Conservation (phyloP, 2,113 vertebrate species). For the Poeciliopsis occidentalis region DNA sequence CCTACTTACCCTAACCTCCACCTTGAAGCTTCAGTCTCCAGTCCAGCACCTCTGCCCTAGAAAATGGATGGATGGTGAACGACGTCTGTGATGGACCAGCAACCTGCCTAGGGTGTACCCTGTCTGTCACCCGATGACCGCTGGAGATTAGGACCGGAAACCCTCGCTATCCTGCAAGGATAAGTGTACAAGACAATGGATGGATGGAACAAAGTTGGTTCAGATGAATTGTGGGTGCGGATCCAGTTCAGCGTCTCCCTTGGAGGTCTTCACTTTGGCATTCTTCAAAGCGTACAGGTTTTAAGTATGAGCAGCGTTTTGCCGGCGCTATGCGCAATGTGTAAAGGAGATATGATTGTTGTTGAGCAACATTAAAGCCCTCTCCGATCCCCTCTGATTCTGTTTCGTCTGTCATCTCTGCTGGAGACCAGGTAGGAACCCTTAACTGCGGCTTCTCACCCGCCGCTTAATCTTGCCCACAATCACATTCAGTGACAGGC, state of each 20-base stretch:
- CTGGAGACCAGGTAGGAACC: slow-evolving; percentile 79
- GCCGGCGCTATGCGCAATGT: slow-evolving; percentile 48
- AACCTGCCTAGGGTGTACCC: too few relatives aligned
- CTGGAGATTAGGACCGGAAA: too few relatives aligned
- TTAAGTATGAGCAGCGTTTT: slow-evolving; percentile 35
- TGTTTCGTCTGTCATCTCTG: slow-evolving; percentile 66
- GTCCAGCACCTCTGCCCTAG: too few relatives aligned
- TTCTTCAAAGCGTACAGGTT: slow-evolving; percentile 50
- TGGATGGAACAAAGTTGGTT: background rate
- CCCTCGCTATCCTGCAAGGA: too few relatives aligned
- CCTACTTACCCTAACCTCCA: too few relatives aligned
- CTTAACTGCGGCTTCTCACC: slow-evolving; percentile 72
- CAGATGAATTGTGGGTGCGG: slow-evolving; percentile 20
- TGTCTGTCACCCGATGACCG: too few relatives aligned
- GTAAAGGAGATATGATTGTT: slow-evolving; percentile 46
- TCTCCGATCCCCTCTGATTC: slow-evolving; percentile 51
- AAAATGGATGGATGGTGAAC: background rate
- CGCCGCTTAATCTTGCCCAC: slow-evolving; percentile 80
- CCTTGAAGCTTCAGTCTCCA: too few relatives aligned
- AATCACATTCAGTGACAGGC: slow-evolving; percentile 79
- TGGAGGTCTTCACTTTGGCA: slow-evolving; percentile 50
- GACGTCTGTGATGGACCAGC: too few relatives aligned
- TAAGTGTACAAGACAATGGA: too few relatives aligned
- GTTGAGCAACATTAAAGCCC: slow-evolving; percentile 51
- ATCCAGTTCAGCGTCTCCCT: slow-evolving; percentile 39